A percentile compares a stretch with the other conserved stretches of the same genome.
Conservation (phyloP, 2,113 vertebrate species). For the Sturnira hondurensis region DNA sequence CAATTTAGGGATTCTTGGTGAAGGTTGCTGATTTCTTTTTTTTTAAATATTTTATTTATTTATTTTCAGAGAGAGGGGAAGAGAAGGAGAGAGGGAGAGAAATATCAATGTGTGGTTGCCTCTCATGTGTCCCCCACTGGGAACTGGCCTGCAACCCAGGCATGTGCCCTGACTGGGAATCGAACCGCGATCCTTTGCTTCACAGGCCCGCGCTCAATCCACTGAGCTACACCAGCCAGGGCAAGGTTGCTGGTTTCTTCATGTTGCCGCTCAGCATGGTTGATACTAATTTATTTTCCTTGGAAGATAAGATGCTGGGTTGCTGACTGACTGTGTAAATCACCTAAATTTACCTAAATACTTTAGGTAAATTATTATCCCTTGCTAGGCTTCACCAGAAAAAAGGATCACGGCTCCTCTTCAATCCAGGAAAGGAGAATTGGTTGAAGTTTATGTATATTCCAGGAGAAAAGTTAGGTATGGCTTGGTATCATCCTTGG, state of each 20-base stretch:
- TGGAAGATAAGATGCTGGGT: constrained; percentile 23
- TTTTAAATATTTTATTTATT: too few species aligned
- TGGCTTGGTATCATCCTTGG: constrained; percentile 43
- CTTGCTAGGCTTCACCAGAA: constrained; percentile 40
- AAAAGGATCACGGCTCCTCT: not conserved
- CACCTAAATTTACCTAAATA: not conserved
- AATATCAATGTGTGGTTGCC: too few species aligned
- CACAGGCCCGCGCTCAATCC: too few species aligned
- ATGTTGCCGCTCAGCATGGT: not conserved
- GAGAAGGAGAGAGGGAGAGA: too few species aligned
- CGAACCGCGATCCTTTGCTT: too few species aligned
- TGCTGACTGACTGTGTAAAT: not conserved
- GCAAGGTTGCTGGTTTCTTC: not conserved
- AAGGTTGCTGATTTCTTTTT: too few species aligned
- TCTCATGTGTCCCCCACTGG: too few species aligned
- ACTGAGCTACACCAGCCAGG: too few species aligned
- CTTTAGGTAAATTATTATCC: constrained; percentile 31
- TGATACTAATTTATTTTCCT: not conserved
- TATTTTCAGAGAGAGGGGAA: too few species aligned
- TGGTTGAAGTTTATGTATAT: constrained; percentile 9
- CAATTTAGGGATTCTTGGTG: not conserved
- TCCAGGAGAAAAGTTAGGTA: constrained; percentile 40
- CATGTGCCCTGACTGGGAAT: too few species aligned
- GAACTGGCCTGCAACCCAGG: too few species aligned
- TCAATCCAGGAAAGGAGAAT: constrained; percentile 40